Base-by-base conservation (phyloP, 2,113 vertebrate genomes). In the Chlorodrepanis virens region DNA sequence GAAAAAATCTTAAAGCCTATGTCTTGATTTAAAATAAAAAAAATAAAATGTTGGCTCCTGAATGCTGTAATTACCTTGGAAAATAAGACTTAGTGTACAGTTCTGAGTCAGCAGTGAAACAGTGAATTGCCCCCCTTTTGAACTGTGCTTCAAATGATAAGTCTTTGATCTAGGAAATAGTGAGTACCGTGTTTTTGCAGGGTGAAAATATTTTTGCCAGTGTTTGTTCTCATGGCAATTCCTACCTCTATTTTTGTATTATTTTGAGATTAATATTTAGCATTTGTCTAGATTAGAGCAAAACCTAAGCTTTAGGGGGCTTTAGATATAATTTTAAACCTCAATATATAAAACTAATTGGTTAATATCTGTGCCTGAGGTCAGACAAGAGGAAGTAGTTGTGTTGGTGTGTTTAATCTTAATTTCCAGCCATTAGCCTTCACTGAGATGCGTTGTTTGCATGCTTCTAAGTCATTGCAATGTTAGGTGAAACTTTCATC, bases 61-160 rank as follows among this genome's bases (percentile, higher is more conserved):
- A 52, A n/a, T 49, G 10, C 17, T 74, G 0, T 35, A 53, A n/a
- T 37, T 50, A 39, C 6, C 33, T 81, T 47, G 45, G 64, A 60
- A 77, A 87, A 5, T 37, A 61, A 52, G 11, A 39, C 11, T n/a
- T 49, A 19, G 11, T 18, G 12, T 56, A 9, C 21, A 53, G 12
- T 78, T 90, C 28, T 44, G n/a, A 52, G 29, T 74, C n/a, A 70
- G 12, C 4, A 44, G 20, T 15, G 33, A 83, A 87, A 60, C 28
- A 69, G 17, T n/a, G 4, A 65, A 33, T 69, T 83, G 5, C 0
- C 2, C 5, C 8, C 2, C 3, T 39, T 44, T 15, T 39, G 5
- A 64, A 12, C 12, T 49, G 0, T 64, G 6, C 28, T 81, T 80
- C 6, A 17, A 56, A 19, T 37, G 7, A 0, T 31, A 47, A 9